Conservation (phyloP, 2,113 vertebrate genomes). For the Bettongia penicillata region DNA sequence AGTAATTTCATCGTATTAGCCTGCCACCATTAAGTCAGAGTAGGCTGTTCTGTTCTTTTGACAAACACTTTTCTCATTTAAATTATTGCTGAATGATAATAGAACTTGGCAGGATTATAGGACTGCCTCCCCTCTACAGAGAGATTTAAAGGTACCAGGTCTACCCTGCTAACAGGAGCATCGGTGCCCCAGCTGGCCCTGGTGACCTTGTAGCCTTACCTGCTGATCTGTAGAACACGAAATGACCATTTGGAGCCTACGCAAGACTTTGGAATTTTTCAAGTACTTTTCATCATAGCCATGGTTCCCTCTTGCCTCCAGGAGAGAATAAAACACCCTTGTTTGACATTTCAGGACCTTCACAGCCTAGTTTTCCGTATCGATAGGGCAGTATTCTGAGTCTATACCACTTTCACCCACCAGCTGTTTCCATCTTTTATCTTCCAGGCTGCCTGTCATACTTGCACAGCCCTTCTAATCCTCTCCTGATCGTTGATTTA, state of each 20-base stretch:
- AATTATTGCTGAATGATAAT: conserved; percentile 41
- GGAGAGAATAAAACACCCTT: background rate
- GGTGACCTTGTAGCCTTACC: conserved; percentile 27
- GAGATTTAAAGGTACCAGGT: conserved; percentile 39
- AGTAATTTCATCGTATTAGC: conserved; percentile 42
- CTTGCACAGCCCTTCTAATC: background rate
- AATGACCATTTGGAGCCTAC: background rate
- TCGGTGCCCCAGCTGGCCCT: background rate
- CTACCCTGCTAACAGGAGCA: background rate
- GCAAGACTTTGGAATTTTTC: background rate
- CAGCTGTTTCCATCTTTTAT: background rate
- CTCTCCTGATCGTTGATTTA: background rate
- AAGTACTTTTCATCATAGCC: background rate
- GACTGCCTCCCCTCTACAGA: conserved; percentile 44
- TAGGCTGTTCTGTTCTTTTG: conserved; percentile 60
- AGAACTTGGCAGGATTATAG: conserved; percentile 37
- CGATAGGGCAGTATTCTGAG: background rate
- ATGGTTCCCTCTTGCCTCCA: background rate
- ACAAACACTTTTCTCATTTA: conserved; percentile 51
- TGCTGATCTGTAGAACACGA: background rate
- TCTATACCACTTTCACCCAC: background rate
- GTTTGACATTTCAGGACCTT: background rate
- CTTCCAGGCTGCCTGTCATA: background rate
- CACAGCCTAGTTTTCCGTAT: background rate
- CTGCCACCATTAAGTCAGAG: conserved; percentile 36